Evolutionary conservation across 2,888 invertebrate species (phyloP), one percentile per base, ranked within the genome.

Genomic region (Ennomos erosarius): DNA sequence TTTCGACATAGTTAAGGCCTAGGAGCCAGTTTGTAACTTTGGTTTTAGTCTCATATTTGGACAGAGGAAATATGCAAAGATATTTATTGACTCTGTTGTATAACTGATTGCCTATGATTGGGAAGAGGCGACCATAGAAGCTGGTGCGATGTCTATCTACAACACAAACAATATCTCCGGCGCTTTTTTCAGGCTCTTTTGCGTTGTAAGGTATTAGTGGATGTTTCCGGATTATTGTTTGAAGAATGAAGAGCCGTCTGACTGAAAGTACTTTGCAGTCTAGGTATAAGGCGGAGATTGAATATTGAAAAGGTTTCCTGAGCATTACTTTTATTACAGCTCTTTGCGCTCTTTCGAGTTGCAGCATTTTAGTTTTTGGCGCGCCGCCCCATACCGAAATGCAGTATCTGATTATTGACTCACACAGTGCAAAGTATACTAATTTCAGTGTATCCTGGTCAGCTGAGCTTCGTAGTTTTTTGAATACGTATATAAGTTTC

Each of bases 271-370:
- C 39, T 6, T 40, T 40, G 12, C 12, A 40, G 1, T 40, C 39
- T 8, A 12, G 12, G 9, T 40, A 40, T 5, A 40, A 12, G 1
- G 11, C 8, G 8, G 39, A 11, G 1, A 12, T 40, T 5, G 39
- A 12, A 12, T 43, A 43, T 10, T 26, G 10, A 10, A 26, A 43
- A 26, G 43, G 43, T 10, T 43, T 43, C 8, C 1, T 26, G 6
- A 8, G 8, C 43, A 43, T 43, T 0, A 43, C 43, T 10, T 43
- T 43, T 58, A 55, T 50, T 35, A 46, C 46, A 2, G 43, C 43
- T 43, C 43, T 43, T 43, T 43, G 43, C 6, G 43, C 43, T 26
- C 43, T 43, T 26, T 43, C 43, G 9, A 43, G 6, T 10, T 26
- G 26, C 2, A 43, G 26, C 9, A 43, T 10, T 16, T 43, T 26